These are phyloP conservation scores for Conus ventricosus DNA, from an alignment of 1,140 invertebrate species.

Conservation along the genomic window DNA sequence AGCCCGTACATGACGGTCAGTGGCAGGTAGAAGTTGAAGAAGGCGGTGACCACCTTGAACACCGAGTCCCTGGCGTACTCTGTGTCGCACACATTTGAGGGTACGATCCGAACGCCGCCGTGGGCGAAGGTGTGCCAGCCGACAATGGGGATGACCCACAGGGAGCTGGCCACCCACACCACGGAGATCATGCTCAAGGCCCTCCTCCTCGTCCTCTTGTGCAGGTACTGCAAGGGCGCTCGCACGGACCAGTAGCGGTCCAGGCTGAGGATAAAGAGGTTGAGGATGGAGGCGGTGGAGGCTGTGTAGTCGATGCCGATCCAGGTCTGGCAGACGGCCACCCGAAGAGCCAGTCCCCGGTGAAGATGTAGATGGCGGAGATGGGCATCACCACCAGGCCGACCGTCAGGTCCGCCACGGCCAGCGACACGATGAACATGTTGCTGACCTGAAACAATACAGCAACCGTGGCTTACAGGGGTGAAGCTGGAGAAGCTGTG, in stretches of 20 bases:
- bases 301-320: constrained; percentile 80
- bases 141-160: constrained; percentile 78
- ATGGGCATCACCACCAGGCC: constrained; percentile 82
- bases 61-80: constrained; percentile 78
- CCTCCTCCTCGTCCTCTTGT: constrained; percentile 78
- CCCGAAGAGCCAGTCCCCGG: constrained; percentile 80
- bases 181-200: constrained; percentile 77
- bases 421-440: constrained; percentile 82
- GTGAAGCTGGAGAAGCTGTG: too few species aligned
- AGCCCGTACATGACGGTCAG: constrained; percentile 78
- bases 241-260: constrained; percentile 78
- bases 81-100: constrained; percentile 76
- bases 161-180: constrained; percentile 76
- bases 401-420: constrained; percentile 81
- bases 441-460: constrained; percentile 78
- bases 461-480: too few species aligned
- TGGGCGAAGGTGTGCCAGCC: constrained; percentile 76
- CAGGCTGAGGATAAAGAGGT: constrained; percentile 78
- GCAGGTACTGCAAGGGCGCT: constrained; percentile 79
- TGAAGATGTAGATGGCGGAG: constrained; percentile 80
- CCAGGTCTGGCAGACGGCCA: constrained; percentile 77
- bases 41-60: constrained; percentile 78
- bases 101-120: constrained; percentile 67
- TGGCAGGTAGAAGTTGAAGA: constrained; percentile 80
- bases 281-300: constrained; percentile 81